Evolutionary conservation across 2,797 vertebrate genomes (phyloP).

Genomic region (Vespertilio murinus): DNA sequence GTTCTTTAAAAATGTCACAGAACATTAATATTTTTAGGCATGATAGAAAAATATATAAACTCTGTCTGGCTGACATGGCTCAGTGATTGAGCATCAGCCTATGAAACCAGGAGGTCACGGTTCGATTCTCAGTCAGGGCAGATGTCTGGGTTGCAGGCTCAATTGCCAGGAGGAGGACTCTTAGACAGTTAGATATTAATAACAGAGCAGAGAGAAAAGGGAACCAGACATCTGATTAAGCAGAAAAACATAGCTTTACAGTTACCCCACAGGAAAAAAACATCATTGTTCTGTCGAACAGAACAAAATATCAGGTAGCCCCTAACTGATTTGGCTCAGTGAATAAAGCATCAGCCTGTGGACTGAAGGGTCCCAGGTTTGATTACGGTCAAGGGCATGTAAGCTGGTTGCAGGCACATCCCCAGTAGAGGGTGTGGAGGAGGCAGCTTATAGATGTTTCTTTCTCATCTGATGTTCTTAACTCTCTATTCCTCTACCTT

Average conservation of each 20-base stretch:
- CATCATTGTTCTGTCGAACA: background rate
- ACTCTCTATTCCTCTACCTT: too few species aligned
- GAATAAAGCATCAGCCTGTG: too few species aligned
- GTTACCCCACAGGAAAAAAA: background rate
- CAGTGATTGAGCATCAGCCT: background rate
- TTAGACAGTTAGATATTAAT: background rate
- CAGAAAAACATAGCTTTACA: background rate
- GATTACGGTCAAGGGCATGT: too few species aligned
- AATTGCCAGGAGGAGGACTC: background rate
- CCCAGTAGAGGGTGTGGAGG: too few species aligned
- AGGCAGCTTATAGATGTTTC: too few species aligned
- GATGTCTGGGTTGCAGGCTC: too few species aligned
- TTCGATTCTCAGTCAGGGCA: too few species aligned
- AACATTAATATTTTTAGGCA: conserved; percentile 33
- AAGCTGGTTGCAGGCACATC: too few species aligned
- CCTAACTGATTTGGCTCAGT: too few species aligned
- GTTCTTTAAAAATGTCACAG: conserved; percentile 20
- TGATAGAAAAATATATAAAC: background rate
- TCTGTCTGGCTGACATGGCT: too few species aligned
- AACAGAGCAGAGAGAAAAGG: background rate
- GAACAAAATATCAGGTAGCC: background rate
- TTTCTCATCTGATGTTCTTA: too few species aligned
- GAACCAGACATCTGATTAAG: background rate
- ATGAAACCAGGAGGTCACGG: background rate
- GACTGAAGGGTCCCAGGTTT: too few species aligned